Evolutionary conservation across 2,797 vertebrate genomes (phyloP), one percentile per base, ranked within the genome.

Genomic region (Spinus pinus): DNA sequence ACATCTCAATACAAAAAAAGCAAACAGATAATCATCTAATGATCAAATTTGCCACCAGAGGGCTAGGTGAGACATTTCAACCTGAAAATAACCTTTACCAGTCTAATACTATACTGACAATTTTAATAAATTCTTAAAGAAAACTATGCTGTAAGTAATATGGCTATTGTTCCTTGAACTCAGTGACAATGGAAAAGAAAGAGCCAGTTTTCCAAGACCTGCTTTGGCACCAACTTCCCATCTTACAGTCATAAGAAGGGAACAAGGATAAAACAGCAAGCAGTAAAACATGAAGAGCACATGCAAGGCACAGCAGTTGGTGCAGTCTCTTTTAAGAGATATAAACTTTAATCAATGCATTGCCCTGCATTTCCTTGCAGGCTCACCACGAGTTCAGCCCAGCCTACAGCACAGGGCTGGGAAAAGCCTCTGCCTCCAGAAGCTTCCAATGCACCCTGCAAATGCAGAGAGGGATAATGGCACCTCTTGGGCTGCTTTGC

Each of bases 271-370:
- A 91, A 93, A 46, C 91, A 84, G 77, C 24, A 31, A 93, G 53
- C 37, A 74, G 53, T 66, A 31, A 70, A 69, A 67, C 60, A 31
- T 3, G 39, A 70, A 86, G 54, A 70, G n/a, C 46, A 81, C 20
- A 6, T 24, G 10, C 22, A 81, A 88, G 77, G 75, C n/a, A 42
- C 23, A 87, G 69, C 31, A 94, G 58, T 20, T 61, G 72, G 53
- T 57, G 58, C 30, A 13, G 42, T 61, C n/a, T 90, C 64, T 95
- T 91, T 81, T 57, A 89, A 69, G 35, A 81, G 80, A 54, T 17
- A 44, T 77, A 91, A 94, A 87, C 47, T 78, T 83, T 30, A 47
- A 74, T 49, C 69, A 42, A 7, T 22, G 25, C 39, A 94, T 66
- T 47, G 50, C 37, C 33, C 50, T 82, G 42, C 64, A 50, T 65